Percentiles rank a stretch among this genome's conserved stretches.
phyloP scores from a whole-genome alignment of 2,888 invertebrate species.

The Agonopterix alstromeriana region DNA sequence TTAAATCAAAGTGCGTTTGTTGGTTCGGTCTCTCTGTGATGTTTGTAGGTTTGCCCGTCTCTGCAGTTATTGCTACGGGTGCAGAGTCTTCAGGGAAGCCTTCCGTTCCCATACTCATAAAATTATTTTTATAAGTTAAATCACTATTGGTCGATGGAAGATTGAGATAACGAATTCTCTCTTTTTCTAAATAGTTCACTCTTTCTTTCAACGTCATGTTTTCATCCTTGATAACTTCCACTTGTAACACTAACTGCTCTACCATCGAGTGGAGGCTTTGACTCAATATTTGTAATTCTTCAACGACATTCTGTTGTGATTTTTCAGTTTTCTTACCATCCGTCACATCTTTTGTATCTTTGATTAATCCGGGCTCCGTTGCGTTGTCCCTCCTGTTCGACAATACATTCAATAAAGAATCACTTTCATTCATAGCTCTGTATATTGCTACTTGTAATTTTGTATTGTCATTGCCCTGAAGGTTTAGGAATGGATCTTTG shows the following conservation, averaged over 20 bases:
- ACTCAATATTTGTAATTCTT: constrained; percentile 81
- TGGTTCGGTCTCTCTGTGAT: constrained; percentile 23
- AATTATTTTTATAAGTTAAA: constrained; percentile 29
- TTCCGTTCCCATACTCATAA: constrained; percentile 21
- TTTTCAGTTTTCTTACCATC: constrained; percentile 77
- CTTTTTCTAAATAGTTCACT: constrained; percentile 74
- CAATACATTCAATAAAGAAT: constrained; percentile 74
- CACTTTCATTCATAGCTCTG: constrained; percentile 81
- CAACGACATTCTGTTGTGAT: constrained; percentile 78
- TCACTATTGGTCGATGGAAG: constrained; percentile 39
- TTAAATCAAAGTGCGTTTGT: constrained; percentile 51
- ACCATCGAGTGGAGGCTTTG: constrained; percentile 74
- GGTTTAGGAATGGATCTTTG: constrained; percentile 48
- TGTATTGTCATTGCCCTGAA: constrained; percentile 52
- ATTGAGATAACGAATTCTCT: constrained; percentile 62
- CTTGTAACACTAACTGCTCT: constrained; percentile 77
- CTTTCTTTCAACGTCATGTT: constrained; percentile 76
- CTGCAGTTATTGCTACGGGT: constrained; percentile 18
- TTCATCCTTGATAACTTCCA: constrained; percentile 81
- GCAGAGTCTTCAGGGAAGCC: constrained; percentile 21
- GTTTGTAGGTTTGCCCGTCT: constrained; percentile 22
- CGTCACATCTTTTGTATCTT: constrained; percentile 25
- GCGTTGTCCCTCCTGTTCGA: constrained; percentile 34
- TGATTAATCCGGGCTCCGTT: constrained; percentile 24
- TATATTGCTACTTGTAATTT: constrained; percentile 78